Evolutionary conservation across 2,888 invertebrate species (phyloP), one percentile per base, ranked within the genome.

Genomic region (Tanytarsus gracilentus): DNA sequence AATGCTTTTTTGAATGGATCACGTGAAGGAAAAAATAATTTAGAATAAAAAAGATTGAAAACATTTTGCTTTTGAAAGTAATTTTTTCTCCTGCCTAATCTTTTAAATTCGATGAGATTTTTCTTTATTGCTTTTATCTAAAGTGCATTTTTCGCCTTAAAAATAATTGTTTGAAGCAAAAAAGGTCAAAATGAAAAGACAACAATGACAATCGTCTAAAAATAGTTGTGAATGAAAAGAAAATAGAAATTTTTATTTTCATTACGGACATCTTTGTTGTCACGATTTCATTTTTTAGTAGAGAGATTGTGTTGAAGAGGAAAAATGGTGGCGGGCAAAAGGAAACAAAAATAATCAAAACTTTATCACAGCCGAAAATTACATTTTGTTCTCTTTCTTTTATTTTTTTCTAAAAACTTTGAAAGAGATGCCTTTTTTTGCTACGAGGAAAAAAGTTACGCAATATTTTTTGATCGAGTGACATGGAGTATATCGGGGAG

Each of bases 351-450:
- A 39, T 21, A 48, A 58, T 39, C 29, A 44, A 58, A 29, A 26
- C 26, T 44, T 48, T 36, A 48, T 58, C 58, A 58, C 58, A 58
- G 44, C 48, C 58, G 23, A 58, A 58, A 58, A 29, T 51, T 29
- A 27, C 29, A 29, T 51, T 51, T 56, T 56, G n/a, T 55, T 55
- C 18, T 52, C 16, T 30, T 33, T 36, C n/a, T 53, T 30, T 39
- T 5, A 25, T 26, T 51, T n/a, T 51, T 4, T n/a, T 51, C n/a
- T n/a, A n/a, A n/a, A n/a, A n/a, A n/a, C n/a, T n/a, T n/a, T n/a
- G n/a, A n/a, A n/a, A n/a, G n/a, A n/a, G n/a, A n/a, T n/a, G n/a
- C n/a, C n/a, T n/a, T n/a, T n/a, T n/a, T n/a, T n/a, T n/a, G n/a
- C n/a, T n/a, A n/a, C n/a, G n/a, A n/a, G n/a, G n/a, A n/a, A n/a